These are phyloP conservation scores for Circaetus gallicus DNA, from an alignment of 2,113 vertebrate species.

Conservation along the genomic window DNA sequence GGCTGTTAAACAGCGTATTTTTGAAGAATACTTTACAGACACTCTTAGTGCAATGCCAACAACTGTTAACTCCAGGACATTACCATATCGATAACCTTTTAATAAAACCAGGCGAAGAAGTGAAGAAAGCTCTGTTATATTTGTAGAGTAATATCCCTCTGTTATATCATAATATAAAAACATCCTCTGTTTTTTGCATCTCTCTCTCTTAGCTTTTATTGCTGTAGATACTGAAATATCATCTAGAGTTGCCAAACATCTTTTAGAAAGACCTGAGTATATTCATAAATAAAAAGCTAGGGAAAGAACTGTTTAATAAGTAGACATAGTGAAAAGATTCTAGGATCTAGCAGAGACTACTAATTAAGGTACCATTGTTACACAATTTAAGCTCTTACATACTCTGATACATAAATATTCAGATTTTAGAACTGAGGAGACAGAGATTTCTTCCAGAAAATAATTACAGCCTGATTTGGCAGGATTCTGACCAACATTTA, in stretches of 20 bases:
- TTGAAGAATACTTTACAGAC: neutral
- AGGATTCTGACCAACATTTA: neutral
- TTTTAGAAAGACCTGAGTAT: neutral
- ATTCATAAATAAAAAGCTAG: neutral
- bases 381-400: neutral
- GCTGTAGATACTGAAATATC: neutral
- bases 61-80: neutral
- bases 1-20: neutral
- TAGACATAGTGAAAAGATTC: neutral
- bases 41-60: neutral
- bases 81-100: neutral
- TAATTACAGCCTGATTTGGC: neutral
- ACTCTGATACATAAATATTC: neutral
- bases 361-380: neutral
- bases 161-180: neutral
- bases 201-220: neutral
- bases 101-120: neutral
- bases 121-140: neutral
- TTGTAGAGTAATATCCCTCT: neutral
- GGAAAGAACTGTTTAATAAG: neutral
- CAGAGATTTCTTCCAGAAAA: neutral
- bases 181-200: accelerated
- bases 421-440: neutral
- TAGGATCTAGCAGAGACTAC: neutral
- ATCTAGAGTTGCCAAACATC: neutral